Base-by-base conservation (phyloP, 2,888 invertebrate species). In the Litoditis marina region DNA sequence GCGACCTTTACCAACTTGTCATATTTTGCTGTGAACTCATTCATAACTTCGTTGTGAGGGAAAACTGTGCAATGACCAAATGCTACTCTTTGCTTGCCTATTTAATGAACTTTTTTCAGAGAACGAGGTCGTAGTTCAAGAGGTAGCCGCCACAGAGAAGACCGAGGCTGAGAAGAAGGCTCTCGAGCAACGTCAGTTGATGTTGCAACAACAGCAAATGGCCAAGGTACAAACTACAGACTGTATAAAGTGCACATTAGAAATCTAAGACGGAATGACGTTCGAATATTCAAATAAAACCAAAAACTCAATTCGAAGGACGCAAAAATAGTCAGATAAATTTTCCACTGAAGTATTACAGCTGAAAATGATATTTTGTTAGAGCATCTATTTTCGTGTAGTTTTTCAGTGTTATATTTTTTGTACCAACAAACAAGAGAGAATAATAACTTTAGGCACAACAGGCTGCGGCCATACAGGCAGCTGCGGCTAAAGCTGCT, bases 381-480 rank as follows among this genome's bases (percentile, higher is more conserved):
- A n/a, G n/a, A n/a, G n/a, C n/a, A n/a, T n/a, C n/a, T n/a, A n/a
- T n/a, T n/a, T n/a, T n/a, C n/a, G n/a, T n/a, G n/a, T n/a, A n/a
- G n/a, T n/a, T n/a, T n/a, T n/a, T n/a, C n/a, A n/a, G n/a, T n/a
- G n/a, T 36, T 11, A 36, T n/a, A 36, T 36, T 36, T 36, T n/a
- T 36, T 36, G 39, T 36, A 36, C 11, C 39, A 36, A 16, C 11
- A 16, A n/a, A 36, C 13, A 36, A 36, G 39, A 36, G n/a, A 36
- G 39, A n/a, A n/a, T n/a, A n/a, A n/a, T n/a, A n/a, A n/a, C n/a
- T 50, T 36, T 11, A 62, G 56, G 69, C 69, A 19, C 69, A 69
- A 51, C 73, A 73, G 44, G 73, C 73, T 2, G 70, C 71, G 0
- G 73, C 73, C 2, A 52, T 73, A 31, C 73, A 73, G 59, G 68